These are phyloP conservation scores for Drosophila nigritarsus DNA, from an alignment of 2,888 invertebrate genomes.

Conservation along the genomic window DNA sequence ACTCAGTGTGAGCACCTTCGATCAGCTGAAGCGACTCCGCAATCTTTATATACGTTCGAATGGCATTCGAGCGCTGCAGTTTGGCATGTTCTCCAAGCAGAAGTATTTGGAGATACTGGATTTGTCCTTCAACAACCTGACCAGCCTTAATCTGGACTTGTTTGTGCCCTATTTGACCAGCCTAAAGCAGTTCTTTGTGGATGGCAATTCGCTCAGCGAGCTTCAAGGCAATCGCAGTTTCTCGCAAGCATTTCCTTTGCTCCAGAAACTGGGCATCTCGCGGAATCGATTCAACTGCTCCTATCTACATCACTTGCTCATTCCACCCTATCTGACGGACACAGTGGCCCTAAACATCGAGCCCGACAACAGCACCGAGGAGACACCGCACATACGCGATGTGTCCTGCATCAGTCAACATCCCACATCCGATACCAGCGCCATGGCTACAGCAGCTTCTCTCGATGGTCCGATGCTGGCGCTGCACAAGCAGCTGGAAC, in stretches of 20 bases:
- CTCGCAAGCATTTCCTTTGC: constrained; percentile 78
- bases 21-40: constrained; percentile 80
- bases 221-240: constrained; percentile 81
- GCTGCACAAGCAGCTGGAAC: constrained; percentile 69
- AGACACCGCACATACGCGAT: constrained; percentile 83
- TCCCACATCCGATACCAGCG: constrained; percentile 20
- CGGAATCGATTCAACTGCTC: constrained; percentile 84
- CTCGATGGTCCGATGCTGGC: constrained; percentile 33
- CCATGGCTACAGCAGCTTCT: constrained; percentile 18
- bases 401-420: constrained; percentile 78
- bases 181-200: constrained; percentile 80
- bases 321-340: constrained; percentile 77
- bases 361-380: constrained; percentile 72
- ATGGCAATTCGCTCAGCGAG: constrained; percentile 82
- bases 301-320: constrained; percentile 81
- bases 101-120: constrained; percentile 85
- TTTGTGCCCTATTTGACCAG: constrained; percentile 83
- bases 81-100: constrained; percentile 85
- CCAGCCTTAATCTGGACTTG: constrained; percentile 84
- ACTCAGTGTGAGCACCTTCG: constrained; percentile 82
- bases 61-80: constrained; percentile 77
- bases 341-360: constrained; percentile 81
- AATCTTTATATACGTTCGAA: constrained; percentile 77
- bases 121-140: constrained; percentile 86
- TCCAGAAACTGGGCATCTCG: constrained; percentile 82